These are phyloP conservation scores for Drosophila pseudoananassae DNA, from an alignment of 1,140 invertebrate genomes.

Conservation along the genomic window DNA sequence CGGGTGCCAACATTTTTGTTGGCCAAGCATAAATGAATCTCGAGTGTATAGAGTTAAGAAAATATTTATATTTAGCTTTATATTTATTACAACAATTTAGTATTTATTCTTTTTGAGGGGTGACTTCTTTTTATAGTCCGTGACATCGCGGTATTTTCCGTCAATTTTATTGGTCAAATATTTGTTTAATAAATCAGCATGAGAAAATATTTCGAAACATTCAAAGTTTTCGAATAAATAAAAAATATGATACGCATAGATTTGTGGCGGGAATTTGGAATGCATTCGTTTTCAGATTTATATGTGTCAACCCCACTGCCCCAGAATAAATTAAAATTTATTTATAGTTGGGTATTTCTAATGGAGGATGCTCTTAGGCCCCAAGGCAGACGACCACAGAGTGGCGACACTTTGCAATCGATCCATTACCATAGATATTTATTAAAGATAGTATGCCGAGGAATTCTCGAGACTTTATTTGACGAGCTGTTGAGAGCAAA, in stretches of 20 bases:
- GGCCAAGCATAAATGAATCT: constrained; percentile 55
- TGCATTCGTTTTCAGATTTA: constrained; percentile 61
- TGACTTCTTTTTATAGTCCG: constrained; percentile 2
- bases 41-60: constrained; percentile 19
- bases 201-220: constrained; percentile 30
- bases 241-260: constrained; percentile 41
- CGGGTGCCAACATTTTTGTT: constrained; percentile 58
- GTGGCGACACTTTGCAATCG: constrained; percentile 66
- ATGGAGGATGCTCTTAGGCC: constrained; percentile 8
- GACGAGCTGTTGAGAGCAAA: constrained; percentile 52
- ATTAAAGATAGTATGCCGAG: constrained; percentile 17
- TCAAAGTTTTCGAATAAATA: constrained; percentile 46
- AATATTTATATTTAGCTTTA: constrained; percentile 49
- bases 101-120: constrained; percentile 6
- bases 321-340: constrained; percentile 74
- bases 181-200: constrained; percentile 69
- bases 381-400: constrained; percentile 4
- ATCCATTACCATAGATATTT: constrained; percentile 43
- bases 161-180: constrained; percentile 76
- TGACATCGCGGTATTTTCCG: constrained; percentile 43
- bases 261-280: constrained; percentile 17
- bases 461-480: constrained; percentile 44
- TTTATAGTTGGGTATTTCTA: constrained; percentile 62
- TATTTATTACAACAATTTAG: constrained; percentile 51
- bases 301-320: constrained; percentile 30